Percentiles rank a stretch among this genome's conserved stretches.
phyloP scores from a whole-genome alignment of 2,113 vertebrate genomes.

The Dolichotis patagonum region DNA sequence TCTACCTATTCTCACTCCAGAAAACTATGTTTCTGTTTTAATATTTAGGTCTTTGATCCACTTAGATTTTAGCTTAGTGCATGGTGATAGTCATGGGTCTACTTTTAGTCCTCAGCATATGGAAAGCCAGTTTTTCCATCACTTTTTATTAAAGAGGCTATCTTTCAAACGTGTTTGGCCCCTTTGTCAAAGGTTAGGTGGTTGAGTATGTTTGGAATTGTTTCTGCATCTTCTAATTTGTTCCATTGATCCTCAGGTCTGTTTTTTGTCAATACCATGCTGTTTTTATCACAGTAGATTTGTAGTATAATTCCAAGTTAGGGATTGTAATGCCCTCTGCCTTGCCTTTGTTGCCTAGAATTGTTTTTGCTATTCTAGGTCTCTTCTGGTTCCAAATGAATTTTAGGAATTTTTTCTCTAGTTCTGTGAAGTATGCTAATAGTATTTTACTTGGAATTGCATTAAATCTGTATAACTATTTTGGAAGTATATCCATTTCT shows the following conservation, averaged over 20 bases:
- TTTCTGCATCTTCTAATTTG: neutral
- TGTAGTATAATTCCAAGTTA: neutral
- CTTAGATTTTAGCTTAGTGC: neutral
- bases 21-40: neutral
- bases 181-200: neutral
- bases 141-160: neutral
- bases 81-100: neutral
- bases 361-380: neutral
- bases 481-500: neutral
- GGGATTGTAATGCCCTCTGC: neutral
- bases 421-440: neutral
- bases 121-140: neutral
- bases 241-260: neutral
- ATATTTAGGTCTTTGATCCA: neutral
- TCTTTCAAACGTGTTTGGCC: neutral
- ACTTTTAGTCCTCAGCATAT: neutral
- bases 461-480: neutral
- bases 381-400: neutral
- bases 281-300: neutral
- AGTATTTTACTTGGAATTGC: neutral
- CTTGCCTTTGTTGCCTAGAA: neutral
- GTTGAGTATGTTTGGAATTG: neutral
- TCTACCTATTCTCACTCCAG: neutral
- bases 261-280: neutral
- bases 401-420: neutral